Conservation (phyloP, 2,888 invertebrate genomes). For the Cerastis leucographa region DNA sequence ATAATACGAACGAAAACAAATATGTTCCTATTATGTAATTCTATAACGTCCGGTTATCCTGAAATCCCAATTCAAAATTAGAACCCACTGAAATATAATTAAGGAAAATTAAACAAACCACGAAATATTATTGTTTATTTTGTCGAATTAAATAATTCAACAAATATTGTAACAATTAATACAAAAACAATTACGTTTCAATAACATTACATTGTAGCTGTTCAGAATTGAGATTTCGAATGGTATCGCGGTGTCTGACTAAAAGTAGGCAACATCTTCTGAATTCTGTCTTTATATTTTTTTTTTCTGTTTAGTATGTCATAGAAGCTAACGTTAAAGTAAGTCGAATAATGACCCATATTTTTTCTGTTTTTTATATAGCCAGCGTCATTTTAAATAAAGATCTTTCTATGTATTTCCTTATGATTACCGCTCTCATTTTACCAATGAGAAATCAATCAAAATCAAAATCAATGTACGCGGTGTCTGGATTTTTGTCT, state of each 20-base stretch:
- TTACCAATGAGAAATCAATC: too few species aligned
- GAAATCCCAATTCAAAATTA: background rate
- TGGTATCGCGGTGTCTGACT: too few species aligned
- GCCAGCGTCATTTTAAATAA: too few species aligned
- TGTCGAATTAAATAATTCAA: too few species aligned
- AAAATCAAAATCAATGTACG: too few species aligned
- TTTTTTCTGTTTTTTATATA: too few species aligned
- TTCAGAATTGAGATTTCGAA: background rate
- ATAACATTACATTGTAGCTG: background rate
- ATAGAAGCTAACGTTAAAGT: too few species aligned
- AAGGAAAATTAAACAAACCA: background rate
- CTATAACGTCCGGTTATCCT: background rate
- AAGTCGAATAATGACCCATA: too few species aligned
- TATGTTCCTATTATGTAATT: background rate
- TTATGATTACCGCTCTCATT: background rate
- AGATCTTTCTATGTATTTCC: background rate
- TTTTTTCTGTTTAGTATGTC: too few species aligned
- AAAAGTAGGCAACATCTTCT: too few species aligned
- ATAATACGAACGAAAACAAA: background rate
- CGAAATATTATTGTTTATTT: background rate
- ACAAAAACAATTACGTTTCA: background rate
- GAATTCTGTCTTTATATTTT: too few species aligned
- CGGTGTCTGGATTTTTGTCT: background rate
- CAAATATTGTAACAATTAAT: background rate
- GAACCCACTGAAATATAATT: background rate